A percentile compares a stretch with the other conserved stretches of the same genome.
phyloP scores from a whole-genome alignment of 2,113 vertebrate genomes.

The Chitala chitala region DNA sequence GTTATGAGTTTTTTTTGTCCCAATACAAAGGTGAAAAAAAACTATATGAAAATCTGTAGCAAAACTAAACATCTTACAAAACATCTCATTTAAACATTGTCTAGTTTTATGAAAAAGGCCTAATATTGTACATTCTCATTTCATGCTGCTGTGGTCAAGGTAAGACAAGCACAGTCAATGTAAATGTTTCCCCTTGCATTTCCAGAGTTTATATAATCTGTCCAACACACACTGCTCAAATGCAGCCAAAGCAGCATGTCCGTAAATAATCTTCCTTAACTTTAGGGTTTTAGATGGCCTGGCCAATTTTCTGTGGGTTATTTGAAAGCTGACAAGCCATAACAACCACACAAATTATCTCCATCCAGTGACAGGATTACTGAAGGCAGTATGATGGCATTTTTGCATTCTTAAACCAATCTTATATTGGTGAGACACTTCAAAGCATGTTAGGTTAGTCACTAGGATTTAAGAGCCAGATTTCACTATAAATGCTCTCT shows the following conservation, averaged over 20 bases:
- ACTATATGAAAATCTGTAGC: too few relatives aligned
- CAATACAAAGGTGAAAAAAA: too few relatives aligned
- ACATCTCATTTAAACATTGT: background rate
- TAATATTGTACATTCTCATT: background rate
- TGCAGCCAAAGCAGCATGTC: background rate
- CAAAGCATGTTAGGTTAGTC: background rate
- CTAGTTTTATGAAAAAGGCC: background rate
- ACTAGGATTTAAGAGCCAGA: slow-evolving; percentile 11
- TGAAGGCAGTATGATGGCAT: background rate
- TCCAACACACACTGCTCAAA: background rate
- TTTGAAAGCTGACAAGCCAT: background rate
- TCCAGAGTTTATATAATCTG: background rate
- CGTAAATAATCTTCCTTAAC: background rate
- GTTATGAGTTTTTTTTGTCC: background rate
- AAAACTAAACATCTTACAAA: too few relatives aligned
- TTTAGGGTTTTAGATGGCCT: background rate
- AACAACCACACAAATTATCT: background rate
- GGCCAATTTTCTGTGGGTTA: slow-evolving; percentile 5
- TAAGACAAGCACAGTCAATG: background rate
- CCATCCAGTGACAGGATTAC: background rate
- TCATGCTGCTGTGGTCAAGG: background rate
- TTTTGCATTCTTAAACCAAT: background rate
- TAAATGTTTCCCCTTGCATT: background rate
- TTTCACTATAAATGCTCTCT: slow-evolving; percentile 14
- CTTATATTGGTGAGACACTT: background rate